A percentile compares a stretch with the other conserved stretches of the same genome.
phyloP scores from a whole-genome alignment of 2,888 invertebrate genomes.

The Diadegma fenestrale region DNA sequence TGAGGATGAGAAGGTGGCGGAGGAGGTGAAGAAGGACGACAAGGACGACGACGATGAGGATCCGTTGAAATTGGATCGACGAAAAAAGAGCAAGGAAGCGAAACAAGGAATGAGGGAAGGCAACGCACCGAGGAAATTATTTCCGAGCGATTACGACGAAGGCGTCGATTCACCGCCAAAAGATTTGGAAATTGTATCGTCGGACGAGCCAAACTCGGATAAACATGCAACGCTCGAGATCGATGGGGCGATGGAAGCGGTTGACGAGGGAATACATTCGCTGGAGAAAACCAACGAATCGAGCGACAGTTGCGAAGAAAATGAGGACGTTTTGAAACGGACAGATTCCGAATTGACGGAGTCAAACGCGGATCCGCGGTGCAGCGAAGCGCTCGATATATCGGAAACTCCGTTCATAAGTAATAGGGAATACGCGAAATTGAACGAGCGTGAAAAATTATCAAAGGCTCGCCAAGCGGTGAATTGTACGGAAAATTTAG shows the following conservation, averaged over 20 bases:
- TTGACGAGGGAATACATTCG: conserved; percentile 48
- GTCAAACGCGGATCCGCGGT: not conserved
- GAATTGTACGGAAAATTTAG: not conserved
- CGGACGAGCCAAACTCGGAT: not conserved
- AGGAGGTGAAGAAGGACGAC: too few species aligned
- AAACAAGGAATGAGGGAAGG: conserved; percentile 62
- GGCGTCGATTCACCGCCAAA: conserved; percentile 49
- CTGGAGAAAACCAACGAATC: conserved; percentile 36
- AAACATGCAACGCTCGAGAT: conserved; percentile 15
- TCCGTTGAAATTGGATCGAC: conserved; percentile 30
- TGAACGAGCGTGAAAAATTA: conserved; percentile 49
- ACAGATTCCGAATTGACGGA: conserved; percentile 55
- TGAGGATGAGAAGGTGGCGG: too few species aligned
- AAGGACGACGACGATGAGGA: conserved; percentile 15
- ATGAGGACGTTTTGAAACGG: conserved; percentile 64
- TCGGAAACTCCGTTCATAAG: conserved; percentile 68
- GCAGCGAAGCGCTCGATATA: conserved; percentile 31
- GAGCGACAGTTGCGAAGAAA: conserved; percentile 16
- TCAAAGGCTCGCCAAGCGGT: not conserved
- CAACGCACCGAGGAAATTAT: conserved; percentile 70
- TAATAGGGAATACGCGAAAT: conserved; percentile 60
- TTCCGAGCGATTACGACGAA: conserved; percentile 60
- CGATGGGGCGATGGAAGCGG: not conserved
- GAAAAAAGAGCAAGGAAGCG: conserved; percentile 59
- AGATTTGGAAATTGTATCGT: not conserved